These are phyloP conservation scores for Lagria hirta DNA, from an alignment of 2,888 invertebrate species.

Conservation along the genomic window DNA sequence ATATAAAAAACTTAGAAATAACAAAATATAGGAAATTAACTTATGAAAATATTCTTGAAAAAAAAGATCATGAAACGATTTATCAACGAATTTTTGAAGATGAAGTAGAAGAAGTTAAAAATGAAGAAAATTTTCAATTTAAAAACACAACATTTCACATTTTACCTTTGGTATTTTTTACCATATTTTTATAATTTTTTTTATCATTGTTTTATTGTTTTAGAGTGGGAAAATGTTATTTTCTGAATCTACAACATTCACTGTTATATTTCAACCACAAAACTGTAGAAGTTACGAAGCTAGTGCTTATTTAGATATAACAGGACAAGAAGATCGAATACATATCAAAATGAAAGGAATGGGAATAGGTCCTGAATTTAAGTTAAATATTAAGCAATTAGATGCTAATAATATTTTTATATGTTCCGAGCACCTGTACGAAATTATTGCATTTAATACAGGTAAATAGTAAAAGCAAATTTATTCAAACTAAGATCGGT, in stretches of 20 bases:
- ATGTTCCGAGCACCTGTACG: constrained; percentile 61
- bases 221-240: constrained; percentile 65
- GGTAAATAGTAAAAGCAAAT: constrained; percentile 50
- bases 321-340: constrained; percentile 58
- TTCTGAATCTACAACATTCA: constrained; percentile 57
- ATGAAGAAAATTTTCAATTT: constrained; percentile 47
- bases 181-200: constrained; percentile 11
- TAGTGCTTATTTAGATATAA: constrained; percentile 62
- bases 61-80: constrained; percentile 45
- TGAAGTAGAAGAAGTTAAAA: constrained; percentile 47
- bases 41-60: constrained; percentile 43
- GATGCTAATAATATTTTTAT: constrained; percentile 62
- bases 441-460: constrained; percentile 61
- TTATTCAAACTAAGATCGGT: too few species aligned
- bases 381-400: constrained; percentile 59
- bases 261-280: constrained; percentile 60
- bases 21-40: constrained; percentile 39
- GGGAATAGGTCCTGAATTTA: constrained; percentile 61
- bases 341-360: constrained; percentile 58
- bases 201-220: constrained; percentile 33
- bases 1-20: constrained; percentile 43
- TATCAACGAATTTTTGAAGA: constrained; percentile 53
- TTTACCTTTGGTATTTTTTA: constrained; percentile 46
- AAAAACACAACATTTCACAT: constrained; percentile 53
- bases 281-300: constrained; percentile 56